Conservation (phyloP, 1,140 invertebrate genomes). For the Bombus turneri region DNA sequence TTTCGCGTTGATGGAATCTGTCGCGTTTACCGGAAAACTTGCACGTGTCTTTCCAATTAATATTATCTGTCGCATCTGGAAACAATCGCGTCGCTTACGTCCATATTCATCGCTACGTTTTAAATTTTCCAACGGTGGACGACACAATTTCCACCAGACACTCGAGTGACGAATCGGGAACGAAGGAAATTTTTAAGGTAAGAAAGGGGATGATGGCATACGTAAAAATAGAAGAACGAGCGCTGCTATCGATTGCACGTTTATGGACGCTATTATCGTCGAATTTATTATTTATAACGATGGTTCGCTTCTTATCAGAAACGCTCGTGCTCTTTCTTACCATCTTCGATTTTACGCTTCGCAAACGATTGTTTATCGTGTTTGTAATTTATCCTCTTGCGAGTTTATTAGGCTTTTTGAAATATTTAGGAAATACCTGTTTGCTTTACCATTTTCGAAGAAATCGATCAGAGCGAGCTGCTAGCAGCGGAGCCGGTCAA, state of each 20-base stretch:
- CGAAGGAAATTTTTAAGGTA: not conserved
- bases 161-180: not conserved
- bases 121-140: not conserved
- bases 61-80: not conserved
- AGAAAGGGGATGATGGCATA: not conserved
- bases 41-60: slow-evolving; percentile 26
- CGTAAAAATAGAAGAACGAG: not conserved
- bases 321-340: not conserved
- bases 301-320: not conserved
- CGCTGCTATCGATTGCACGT: not conserved
- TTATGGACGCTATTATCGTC: not conserved
- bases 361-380: not conserved
- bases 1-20: slow-evolving; percentile 35
- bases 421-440: not conserved
- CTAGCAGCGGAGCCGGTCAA: no score
- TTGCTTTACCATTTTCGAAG: not conserved
- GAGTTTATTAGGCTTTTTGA: not conserved
- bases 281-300: not conserved
- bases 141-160: not conserved
- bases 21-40: slow-evolving; percentile 4
- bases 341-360: not conserved
- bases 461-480: not conserved
- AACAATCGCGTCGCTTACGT: not conserved
- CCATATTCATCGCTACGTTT: not conserved
- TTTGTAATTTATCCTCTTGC: not conserved